These are phyloP conservation scores for Embidobia sp. DNA, from an alignment of 2,888 invertebrate species.

Conservation along the genomic window DNA sequence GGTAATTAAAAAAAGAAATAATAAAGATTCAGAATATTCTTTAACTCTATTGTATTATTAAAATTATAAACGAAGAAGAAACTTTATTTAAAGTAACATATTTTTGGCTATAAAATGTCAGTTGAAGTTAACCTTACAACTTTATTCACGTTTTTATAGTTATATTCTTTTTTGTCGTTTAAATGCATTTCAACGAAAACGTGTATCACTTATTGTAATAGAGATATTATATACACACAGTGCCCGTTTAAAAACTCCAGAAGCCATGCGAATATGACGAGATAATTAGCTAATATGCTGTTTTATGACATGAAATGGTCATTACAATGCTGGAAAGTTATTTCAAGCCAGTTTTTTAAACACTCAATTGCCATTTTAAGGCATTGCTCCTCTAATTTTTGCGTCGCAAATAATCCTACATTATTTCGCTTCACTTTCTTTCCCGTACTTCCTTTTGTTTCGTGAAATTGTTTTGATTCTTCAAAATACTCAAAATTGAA, in stretches of 20 bases:
- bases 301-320: constrained; percentile 36
- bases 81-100: too few relatives aligned
- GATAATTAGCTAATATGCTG: constrained; percentile 33
- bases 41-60: too few relatives aligned
- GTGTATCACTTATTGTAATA: not conserved
- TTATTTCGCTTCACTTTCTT: constrained; percentile 6
- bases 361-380: constrained; percentile 21
- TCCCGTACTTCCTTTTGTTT: not conserved
- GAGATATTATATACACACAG: constrained; percentile 23
- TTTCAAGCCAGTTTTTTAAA: constrained; percentile 16
- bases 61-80: too few relatives aligned
- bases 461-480: too few relatives aligned
- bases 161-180: too few relatives aligned
- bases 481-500: too few relatives aligned
- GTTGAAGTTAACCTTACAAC: too few relatives aligned
- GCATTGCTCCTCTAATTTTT: not conserved
- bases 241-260: constrained; percentile 19
- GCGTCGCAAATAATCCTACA: not conserved
- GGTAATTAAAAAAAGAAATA: too few relatives aligned
- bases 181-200: constrained; percentile 17
- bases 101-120: too few relatives aligned
- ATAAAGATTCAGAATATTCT: too few relatives aligned
- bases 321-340: constrained; percentile 24
- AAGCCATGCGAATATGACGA: constrained; percentile 26
- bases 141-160: not conserved